A percentile compares a stretch with the other conserved stretches of the same genome.
These are phyloP conservation scores for Echinops telfairi DNA, from an alignment of 2,113 vertebrate genomes.

Conservation along the genomic window DNA sequence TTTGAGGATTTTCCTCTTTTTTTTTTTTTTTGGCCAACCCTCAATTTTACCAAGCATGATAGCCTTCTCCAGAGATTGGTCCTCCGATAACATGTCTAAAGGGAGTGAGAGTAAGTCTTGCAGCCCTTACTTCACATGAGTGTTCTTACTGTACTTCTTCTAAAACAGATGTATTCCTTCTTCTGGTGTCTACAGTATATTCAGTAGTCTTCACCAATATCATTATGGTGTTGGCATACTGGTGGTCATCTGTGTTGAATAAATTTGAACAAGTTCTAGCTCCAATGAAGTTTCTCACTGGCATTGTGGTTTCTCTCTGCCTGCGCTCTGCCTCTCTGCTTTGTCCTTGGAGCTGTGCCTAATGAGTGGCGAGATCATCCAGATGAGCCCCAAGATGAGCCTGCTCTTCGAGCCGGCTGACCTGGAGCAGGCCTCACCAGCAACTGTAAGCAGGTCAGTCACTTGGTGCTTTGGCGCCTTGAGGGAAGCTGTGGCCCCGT, in stretches of 20 bases:
- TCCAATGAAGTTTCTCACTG: neutral
- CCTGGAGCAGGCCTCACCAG: conserved; percentile 95
- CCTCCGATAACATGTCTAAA: neutral
- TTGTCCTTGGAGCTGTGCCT: conserved; percentile 91
- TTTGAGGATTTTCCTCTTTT: neutral
- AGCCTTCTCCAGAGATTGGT: neutral
- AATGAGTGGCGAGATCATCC: conserved; percentile 98
- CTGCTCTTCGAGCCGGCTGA: conserved; percentile 96
- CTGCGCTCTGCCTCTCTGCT: neutral
- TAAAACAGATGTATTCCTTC: neutral
- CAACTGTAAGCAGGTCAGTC: conserved; percentile 95
- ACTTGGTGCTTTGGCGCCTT: neutral
- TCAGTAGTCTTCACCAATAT: neutral
- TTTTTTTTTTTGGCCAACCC: neutral
- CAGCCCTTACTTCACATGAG: neutral
- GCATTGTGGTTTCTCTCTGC: neutral
- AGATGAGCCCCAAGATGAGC: conserved; percentile 97
- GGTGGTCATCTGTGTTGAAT: neutral
- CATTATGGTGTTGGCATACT: neutral
- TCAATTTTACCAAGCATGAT: neutral
- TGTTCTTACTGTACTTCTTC: neutral
- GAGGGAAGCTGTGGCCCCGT: neutral
- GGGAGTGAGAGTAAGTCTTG: neutral
- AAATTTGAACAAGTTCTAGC: neutral
- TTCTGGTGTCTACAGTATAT: neutral